A percentile compares a stretch with the other conserved stretches of the same genome.
phyloP scores from a whole-genome alignment of 2,113 vertebrate species.

The Hippocampus mohnikei region DNA sequence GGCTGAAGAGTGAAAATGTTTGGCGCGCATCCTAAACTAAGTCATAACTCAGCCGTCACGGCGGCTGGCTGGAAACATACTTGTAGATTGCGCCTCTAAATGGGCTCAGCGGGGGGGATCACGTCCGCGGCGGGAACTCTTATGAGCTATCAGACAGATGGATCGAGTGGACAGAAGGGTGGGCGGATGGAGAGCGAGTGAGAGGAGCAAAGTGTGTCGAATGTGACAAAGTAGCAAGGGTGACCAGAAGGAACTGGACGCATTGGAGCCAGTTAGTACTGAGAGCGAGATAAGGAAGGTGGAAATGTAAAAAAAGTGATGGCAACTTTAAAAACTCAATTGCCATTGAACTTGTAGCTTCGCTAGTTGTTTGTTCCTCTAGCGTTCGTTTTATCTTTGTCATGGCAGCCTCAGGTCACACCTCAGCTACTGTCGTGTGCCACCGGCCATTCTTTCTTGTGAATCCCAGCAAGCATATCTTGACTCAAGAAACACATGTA shows the following conservation, averaged over 20 bases:
- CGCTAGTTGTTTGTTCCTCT: too few relatives aligned
- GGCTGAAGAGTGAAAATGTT: neutral
- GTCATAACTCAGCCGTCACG: constrained; percentile 5
- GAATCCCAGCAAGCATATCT: neutral
- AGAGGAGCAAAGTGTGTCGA: neutral
- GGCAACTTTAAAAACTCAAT: too few relatives aligned
- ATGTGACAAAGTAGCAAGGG: neutral
- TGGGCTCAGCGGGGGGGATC: constrained; percentile 53
- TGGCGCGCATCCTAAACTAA: neutral
- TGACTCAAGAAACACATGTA: neutral
- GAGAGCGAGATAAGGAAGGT: too few relatives aligned
- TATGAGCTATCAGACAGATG: constrained; percentile 29
- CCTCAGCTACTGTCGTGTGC: too few relatives aligned
- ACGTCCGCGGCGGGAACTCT: constrained; percentile 28
- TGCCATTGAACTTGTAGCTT: too few relatives aligned
- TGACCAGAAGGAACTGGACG: too few relatives aligned
- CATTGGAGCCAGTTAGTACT: too few relatives aligned
- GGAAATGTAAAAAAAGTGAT: too few relatives aligned
- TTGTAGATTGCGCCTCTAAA: constrained; percentile 45
- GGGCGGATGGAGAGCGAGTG: neutral
- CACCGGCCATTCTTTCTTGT: too few relatives aligned
- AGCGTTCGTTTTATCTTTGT: too few relatives aligned
- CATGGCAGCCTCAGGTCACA: too few relatives aligned
- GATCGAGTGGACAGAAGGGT: constrained; percentile 3
- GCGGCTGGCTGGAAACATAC: constrained; percentile 45